These are phyloP conservation scores for Salarias fasciatus DNA, from an alignment of 2,797 vertebrate genomes.

Conservation along the genomic window DNA sequence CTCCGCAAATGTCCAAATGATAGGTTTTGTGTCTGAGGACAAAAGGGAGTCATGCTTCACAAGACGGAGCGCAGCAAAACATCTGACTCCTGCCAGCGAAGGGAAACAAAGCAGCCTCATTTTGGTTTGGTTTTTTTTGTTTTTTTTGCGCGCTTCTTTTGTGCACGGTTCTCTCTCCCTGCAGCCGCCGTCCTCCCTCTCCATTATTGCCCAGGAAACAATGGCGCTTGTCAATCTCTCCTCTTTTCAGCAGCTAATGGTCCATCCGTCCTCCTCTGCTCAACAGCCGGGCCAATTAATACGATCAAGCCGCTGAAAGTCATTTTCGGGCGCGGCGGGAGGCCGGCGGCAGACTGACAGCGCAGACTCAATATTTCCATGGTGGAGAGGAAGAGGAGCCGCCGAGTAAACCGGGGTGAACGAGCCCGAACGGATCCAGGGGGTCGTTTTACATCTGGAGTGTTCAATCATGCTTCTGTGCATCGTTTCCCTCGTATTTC, in stretches of 20 bases:
- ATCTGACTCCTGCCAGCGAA: conserved; percentile 62
- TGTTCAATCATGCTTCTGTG: conserved; percentile 59
- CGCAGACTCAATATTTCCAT: conserved; percentile 57
- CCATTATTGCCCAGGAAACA: conserved; percentile 69
- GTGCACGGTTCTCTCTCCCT: conserved; percentile 55
- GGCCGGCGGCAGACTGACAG: conserved; percentile 44
- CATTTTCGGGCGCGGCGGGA: conserved; percentile 61
- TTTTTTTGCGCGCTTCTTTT: conserved; percentile 52
- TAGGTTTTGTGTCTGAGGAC: conserved; percentile 67
- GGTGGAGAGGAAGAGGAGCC: conserved; percentile 62
- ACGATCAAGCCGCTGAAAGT: conserved; percentile 74
- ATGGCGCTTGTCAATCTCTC: conserved; percentile 73
- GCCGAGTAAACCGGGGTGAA: conserved; percentile 52
- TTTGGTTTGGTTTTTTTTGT: conserved; percentile 14
- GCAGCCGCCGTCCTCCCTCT: conserved; percentile 53
- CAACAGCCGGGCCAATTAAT: conserved; percentile 77
- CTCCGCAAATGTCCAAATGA: conserved; percentile 75
- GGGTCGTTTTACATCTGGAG: conserved; percentile 69
- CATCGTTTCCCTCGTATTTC: conserved; percentile 42
- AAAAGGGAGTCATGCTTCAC: conserved; percentile 65
- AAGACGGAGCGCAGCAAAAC: conserved; percentile 64
- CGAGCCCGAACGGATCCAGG: conserved; percentile 65
- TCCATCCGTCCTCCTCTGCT: conserved; percentile 64
- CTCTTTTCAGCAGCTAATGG: conserved; percentile 77
- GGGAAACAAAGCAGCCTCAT: conserved; percentile 63